Conservation (phyloP, 64 coral and sea anemone species). For the Pachyseris speciosa region DNA sequence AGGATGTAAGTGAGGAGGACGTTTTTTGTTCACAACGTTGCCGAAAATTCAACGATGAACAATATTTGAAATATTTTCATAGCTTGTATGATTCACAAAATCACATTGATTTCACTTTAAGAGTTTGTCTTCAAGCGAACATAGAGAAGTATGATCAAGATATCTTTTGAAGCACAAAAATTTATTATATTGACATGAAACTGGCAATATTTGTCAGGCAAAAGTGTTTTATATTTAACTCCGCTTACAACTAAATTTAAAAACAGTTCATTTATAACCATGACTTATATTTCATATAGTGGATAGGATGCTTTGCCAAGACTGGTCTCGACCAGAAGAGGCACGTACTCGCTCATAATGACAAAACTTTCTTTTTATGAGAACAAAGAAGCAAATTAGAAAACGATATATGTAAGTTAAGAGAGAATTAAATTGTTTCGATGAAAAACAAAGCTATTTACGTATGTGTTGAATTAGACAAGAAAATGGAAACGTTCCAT, state of each 20-base stretch:
- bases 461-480: not conserved
- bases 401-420: not conserved
- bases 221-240: conserved; percentile 39
- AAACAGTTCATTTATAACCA: conserved; percentile 5
- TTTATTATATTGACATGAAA: not conserved
- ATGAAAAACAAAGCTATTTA: not conserved
- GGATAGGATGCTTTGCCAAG: not conserved
- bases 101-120: conserved; percentile 28
- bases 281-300: not conserved
- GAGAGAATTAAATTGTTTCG: not conserved
- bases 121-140: conserved; percentile 15
- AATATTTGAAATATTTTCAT: not conserved
- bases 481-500: not conserved
- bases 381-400: not conserved
- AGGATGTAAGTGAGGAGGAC: not conserved
- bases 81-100: not conserved
- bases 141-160: not conserved
- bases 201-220: conserved; percentile 15
- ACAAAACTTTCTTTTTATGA: not conserved
- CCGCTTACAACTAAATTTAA: conserved; percentile 24
- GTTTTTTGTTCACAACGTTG: not conserved
- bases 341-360: not conserved
- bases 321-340: not conserved
- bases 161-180: conserved; percentile 4
- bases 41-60: not conserved